Evolutionary conservation across 1,140 invertebrate species (phyloP).

Genomic region (Achatina immaculata): DNA sequence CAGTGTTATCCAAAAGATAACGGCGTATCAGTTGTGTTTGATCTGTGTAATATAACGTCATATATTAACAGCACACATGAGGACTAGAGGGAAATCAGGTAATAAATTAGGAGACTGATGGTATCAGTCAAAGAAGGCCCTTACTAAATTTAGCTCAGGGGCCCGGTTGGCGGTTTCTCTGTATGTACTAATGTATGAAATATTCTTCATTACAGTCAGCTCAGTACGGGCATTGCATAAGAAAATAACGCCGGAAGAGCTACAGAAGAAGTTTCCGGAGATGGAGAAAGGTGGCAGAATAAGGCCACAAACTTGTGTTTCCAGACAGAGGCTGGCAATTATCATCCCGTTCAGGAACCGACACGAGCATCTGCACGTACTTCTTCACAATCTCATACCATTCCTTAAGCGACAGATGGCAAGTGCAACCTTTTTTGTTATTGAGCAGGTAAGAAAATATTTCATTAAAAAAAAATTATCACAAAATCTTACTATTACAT

Average conservation of each 20-base stretch:
- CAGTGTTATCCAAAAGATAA: no score
- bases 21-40: no score
- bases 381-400: background rate
- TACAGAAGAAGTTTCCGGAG: background rate
- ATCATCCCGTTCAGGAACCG: conserved; percentile 16
- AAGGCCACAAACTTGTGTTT: background rate
- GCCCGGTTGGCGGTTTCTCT: no score
- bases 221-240: background rate
- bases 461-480: no score
- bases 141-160: no score
- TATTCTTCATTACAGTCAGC: background rate
- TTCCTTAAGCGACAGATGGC: background rate
- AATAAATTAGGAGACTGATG: no score
- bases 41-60: no score
- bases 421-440: conserved; percentile 7
- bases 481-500: no score
- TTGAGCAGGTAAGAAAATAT: background rate
- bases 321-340: background rate
- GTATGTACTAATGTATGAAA: no score
- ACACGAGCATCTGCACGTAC: background rate
- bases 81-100: no score
- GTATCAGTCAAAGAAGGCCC: no score
- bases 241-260: background rate
- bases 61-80: no score
- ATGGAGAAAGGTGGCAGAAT: conserved; percentile 17